Base-by-base conservation (phyloP, 2,113 vertebrate species). In the Colaptes auratus region DNA sequence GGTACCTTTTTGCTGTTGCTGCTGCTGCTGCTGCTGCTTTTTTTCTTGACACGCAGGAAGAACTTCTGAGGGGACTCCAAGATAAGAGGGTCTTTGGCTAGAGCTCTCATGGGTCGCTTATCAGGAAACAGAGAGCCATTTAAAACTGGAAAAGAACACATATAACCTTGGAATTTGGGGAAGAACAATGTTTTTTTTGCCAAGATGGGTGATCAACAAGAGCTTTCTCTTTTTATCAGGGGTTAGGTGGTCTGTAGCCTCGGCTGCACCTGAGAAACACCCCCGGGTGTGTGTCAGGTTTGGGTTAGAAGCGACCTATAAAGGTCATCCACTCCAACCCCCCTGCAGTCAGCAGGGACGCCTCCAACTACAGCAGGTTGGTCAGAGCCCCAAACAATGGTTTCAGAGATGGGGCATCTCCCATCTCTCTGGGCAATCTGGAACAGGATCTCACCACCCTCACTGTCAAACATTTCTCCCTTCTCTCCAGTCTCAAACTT, bases 11-110 rank as follows among this genome's bases (percentile, higher is more conserved):
- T 87, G 90, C 82, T 92, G 63, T 36, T 87, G 89, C 44, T 87
- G 90, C 80, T 92, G 60, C 42, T 87, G 89, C 44, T 87, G 89
- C 82, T 91, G 60, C 36, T 87, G 89, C 44, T 87, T 12, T 92
- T 96, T 52, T 15, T 91, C 85, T 96, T 98, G 6, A 97, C 24
- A 6, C 96, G 93, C 36, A 97, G 56, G 85, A 97, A 98, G 28
- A 93, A 86, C 27, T 92, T 96, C 24, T 86, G 79, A 23, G 97
- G 93, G 9, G 94, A 94, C 33, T 97, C 94, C 9, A 10, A 1
- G 9, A 72, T 2, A 0, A 55, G 7, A 17, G 92, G 50, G 15
- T 75, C 86, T 8, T 5, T 0, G 1, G 42, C 3, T 5, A 42
- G 35, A 7, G 17, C 46, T 28, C n/a, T 19, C 0, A 2, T 0